Evolutionary conservation across 2,797 vertebrate species (phyloP).

Genomic region (Lagorchestes hirsutus): DNA sequence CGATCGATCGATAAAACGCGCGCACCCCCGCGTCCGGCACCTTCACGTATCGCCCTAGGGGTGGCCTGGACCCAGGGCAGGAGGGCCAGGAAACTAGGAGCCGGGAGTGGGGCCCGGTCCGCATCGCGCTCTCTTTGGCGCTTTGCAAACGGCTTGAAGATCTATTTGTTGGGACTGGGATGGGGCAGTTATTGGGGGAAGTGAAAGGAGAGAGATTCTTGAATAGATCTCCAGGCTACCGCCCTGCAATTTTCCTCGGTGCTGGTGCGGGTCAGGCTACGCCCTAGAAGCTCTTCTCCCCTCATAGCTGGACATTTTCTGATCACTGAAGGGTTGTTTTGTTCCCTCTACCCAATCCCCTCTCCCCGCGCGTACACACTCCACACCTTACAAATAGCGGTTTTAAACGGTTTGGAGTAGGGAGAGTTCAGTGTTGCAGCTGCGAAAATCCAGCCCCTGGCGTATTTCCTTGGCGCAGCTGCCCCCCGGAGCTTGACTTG

Average conservation of each 20-base stretch:
- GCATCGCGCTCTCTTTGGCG: background rate
- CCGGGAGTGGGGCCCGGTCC: background rate
- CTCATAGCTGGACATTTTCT: background rate
- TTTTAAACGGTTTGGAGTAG: background rate
- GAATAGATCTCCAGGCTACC: background rate
- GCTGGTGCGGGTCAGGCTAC: background rate
- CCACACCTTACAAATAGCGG: slow-evolving; percentile 1
- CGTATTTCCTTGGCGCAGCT: slow-evolving; percentile 49
- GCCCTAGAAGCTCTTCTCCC: background rate
- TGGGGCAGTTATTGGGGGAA: background rate
- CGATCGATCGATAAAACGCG: background rate
- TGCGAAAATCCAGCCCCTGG: slow-evolving; percentile 56
- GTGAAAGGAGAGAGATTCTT: background rate
- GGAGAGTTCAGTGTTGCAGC: background rate
- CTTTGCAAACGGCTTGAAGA: background rate
- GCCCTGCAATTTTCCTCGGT: background rate
- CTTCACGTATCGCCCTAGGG: background rate
- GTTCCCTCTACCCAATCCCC: background rate
- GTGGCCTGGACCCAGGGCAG: background rate
- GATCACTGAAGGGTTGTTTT: background rate
- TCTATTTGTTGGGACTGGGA: background rate
- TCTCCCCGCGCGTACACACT: background rate
- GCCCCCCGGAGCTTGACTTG: background rate
- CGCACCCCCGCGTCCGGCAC: background rate
- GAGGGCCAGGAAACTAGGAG: background rate